phyloP scores from a whole-genome alignment of 1,140 invertebrate species.

The Oppia nitens region DNA sequence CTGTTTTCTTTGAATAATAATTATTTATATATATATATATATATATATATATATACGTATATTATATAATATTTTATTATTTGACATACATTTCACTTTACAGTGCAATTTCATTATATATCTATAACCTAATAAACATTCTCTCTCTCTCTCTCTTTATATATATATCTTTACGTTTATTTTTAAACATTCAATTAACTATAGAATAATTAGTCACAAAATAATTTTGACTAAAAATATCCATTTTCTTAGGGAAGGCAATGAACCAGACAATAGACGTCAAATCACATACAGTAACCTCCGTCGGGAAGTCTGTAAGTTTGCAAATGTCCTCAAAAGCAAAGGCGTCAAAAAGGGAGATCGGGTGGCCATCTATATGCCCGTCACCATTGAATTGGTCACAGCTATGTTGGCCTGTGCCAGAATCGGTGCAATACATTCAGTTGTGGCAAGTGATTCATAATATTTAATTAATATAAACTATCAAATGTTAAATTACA shows the following conservation, averaged over 20 bases:
- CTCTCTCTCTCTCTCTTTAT: not conserved
- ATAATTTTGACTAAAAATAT: not conserved
- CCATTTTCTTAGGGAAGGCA: conserved; percentile 59
- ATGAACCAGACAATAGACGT: conserved; percentile 73
- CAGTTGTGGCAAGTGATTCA: conserved; percentile 57
- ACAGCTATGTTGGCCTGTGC: conserved; percentile 90
- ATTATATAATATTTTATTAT: too few relatives aligned
- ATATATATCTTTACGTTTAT: not conserved
- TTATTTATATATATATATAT: too few relatives aligned
- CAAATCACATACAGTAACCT: conserved; percentile 76
- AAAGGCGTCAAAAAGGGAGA: conserved; percentile 54
- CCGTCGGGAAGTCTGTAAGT: conserved; percentile 70
- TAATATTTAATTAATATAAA: not conserved
- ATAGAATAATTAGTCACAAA: not conserved
- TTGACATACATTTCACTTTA: too few relatives aligned
- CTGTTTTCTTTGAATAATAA: too few relatives aligned
- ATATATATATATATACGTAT: too few relatives aligned
- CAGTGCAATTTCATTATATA: not conserved
- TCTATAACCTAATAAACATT: not conserved
- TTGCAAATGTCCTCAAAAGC: conserved; percentile 60
- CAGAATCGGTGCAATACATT: conserved; percentile 84
- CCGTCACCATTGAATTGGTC: conserved; percentile 87
- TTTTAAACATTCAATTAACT: too few relatives aligned
- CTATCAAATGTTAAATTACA: conserved; percentile 15
- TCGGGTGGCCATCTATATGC: conserved; percentile 90